Conservation (phyloP, 2,113 vertebrate species). For the Strix aluco region DNA sequence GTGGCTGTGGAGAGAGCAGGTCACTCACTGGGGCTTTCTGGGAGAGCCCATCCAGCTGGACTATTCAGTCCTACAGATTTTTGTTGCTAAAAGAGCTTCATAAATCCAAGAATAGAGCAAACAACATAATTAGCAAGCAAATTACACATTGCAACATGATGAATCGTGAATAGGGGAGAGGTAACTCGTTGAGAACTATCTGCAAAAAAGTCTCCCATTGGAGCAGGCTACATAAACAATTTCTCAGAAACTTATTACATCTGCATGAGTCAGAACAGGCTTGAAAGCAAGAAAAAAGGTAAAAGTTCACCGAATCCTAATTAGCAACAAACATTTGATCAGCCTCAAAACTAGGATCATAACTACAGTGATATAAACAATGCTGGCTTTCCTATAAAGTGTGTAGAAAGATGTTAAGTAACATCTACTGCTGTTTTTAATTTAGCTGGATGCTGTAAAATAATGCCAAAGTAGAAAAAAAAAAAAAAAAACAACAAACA, state of each 20-base stretch:
- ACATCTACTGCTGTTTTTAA: neutral
- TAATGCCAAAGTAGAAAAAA: neutral
- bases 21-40: neutral
- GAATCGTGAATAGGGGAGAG: neutral
- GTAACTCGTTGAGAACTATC: neutral
- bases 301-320: neutral
- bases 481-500: neutral
- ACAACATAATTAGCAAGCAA: constrained; percentile 2
- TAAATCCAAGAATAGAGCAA: neutral
- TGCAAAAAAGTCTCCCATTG: neutral
- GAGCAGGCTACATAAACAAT: neutral
- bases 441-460: neutral
- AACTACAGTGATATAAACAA: neutral
- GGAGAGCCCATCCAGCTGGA: neutral
- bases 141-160: neutral
- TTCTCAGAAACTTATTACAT: neutral
- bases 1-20: neutral
- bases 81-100: neutral
- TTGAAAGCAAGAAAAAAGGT: neutral
- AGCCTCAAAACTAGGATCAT: neutral
- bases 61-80: neutral
- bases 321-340: neutral
- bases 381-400: neutral
- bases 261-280: neutral
- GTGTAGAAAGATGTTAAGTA: neutral